Base-by-base conservation (phyloP, 1,140 invertebrate genomes). In the Anthonomus grandis region DNA sequence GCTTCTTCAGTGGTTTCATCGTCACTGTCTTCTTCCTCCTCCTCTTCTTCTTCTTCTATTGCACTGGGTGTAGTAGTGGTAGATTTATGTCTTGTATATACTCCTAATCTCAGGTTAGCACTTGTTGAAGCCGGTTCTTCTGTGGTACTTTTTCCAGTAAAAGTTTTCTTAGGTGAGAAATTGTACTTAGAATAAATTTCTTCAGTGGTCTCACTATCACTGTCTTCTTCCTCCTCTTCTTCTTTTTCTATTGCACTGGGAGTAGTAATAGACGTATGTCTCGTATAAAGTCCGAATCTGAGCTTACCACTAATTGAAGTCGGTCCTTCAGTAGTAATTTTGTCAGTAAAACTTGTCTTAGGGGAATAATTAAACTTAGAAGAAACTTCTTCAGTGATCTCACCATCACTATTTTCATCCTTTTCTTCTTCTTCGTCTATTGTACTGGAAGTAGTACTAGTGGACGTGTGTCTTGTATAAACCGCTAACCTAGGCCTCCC, bases 101-200 rank as follows among this genome's bases (percentile, higher is more conserved):
- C 17, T 17, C 24, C 22, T 36, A 36, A 49, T 36, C 46, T 10
- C 6, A 34, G 34, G 2, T 22, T 58, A 50, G 42, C 47, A n/a
- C 3, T 4, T 39, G 24, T 5, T 6, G 10, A 1, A 2, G 15
- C 6, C 12, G 27, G 5, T 10, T 36, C 17, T 51, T 56, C 59
- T 25, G 53, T 57, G 9, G 53, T 60, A 41, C n/a, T n/a, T n/a
- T n/a, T n/a, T n/a, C n/a, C n/a, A n/a, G 53, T 46, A 17, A n/a
- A n/a, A 6, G 36, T 17, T 23, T n/a, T n/a, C n/a, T n/a, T n/a
- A n/a, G n/a, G n/a, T n/a, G n/a, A n/a, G n/a, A n/a, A n/a, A n/a
- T n/a, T n/a, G n/a, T n/a, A n/a, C n/a, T n/a, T n/a, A n/a, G n/a
- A n/a, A n/a, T n/a, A n/a, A n/a, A n/a, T n/a, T n/a, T n/a, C n/a